Evolutionary conservation across 1,140 invertebrate genomes (phyloP), one percentile per base, ranked within the genome.

Genomic region (Cherax quadricarinatus): DNA sequence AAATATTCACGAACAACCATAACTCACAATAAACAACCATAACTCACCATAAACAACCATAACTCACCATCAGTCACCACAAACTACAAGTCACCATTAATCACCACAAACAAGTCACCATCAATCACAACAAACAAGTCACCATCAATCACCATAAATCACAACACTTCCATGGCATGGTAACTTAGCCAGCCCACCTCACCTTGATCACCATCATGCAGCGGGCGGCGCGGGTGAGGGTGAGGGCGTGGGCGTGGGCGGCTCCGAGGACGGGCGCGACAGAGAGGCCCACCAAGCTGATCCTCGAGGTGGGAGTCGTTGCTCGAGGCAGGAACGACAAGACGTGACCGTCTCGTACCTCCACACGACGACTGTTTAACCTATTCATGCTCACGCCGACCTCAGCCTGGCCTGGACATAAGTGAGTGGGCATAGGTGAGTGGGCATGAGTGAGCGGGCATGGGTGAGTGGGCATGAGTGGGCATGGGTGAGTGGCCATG

Each of bases 201-300:
- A 91, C 89, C 89, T 91, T 91, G 60, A 91, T n/a, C 10, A 86
- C 75, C 84, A 91, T 91, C 89, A 91, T 91, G 30, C 66, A 78
- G 18, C 89, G 51, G 14, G 84, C 30, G 21, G 75, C 89, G 4
- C 89, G 70, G 30, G 30, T 24, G 73, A 91, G 75, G n/a, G 62
- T n/a, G 16, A 91, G 16, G 1, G 84, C 78, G 48, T 89, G 53
- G 18, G 30, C 4, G 53, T 82, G 24, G 6, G 30, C n/a, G 24
- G 73, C 84, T 82, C 89, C 89, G n/a, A 91, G 18, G 53, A 87
- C 21, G 18, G 89, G 89, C 30, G 49, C 82, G 10, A 91, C 89
- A 16, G 89, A 91, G 84, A 91, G 89, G 6, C 75, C 89, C 1
- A 49, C 21, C 10, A 91, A 60, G 9, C 30, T 62, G 7, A 91